Evolutionary conservation across 2,888 invertebrate genomes (phyloP), one percentile per base, ranked within the genome.

Genomic region (Agonum fuliginosum): DNA sequence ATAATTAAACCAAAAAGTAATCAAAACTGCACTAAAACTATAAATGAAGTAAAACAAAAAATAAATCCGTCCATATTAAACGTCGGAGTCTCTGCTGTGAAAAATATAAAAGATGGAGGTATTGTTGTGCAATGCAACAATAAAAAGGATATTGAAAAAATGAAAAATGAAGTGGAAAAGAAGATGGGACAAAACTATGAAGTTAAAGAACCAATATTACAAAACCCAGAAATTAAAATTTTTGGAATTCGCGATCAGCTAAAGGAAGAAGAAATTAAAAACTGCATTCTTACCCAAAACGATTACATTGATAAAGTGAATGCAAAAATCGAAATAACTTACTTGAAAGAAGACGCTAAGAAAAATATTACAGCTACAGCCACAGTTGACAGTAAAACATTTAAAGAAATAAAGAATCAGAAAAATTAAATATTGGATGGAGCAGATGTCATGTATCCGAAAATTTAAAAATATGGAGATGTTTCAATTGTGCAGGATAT

Each of bases 381-480:
- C 6, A 20, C 6, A 58, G 22, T 58, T 6, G 58, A 58, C 12
- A 22, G 27, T 58, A 4, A n/a, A 22, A 58, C 58, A 22, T 58
- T 58, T 12, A 20, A 58, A 14, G 20, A 20, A 8, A 24, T 22
- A 4, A 58, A 20, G 10, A 20, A 58, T 10, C 27, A 22, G 10
- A 22, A 22, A 3, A 58, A 17, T n/a, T 58, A 20, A 22, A 58
- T 58, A 22, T 58, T 1, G 58, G 58, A 1, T 58, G 58, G 58
- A 58, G 10, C 2, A 58, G 58, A 58, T 58, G 58, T 12, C 8
- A 6, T n/a, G 58, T 58, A 1, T 10, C 22, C 10, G 58, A 58
- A 22, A 58, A 58, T 22, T 22, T 20, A 8, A 58, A 58, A 22
- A 58, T 58, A 58, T 58, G 58, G 58, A 58, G 58, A 58, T 58